phyloP scores from a whole-genome alignment of 2,888 invertebrate genomes.

The Lordiphosa andalusiaca region DNA sequence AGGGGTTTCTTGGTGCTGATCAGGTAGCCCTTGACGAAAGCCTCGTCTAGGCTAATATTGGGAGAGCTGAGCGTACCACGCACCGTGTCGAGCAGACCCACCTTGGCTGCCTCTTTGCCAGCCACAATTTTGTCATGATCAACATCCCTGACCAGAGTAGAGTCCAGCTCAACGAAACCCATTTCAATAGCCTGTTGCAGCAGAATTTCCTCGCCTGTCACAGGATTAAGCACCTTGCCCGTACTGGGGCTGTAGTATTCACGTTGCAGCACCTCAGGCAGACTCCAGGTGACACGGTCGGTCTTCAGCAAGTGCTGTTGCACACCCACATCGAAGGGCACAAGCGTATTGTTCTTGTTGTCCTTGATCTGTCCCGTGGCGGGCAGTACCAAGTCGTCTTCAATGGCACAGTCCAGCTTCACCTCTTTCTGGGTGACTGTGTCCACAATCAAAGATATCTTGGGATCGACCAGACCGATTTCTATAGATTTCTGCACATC shows the following conservation, averaged over 20 bases:
- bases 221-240: slow-evolving; percentile 89
- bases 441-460: slow-evolving; percentile 90
- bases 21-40: slow-evolving; percentile 90
- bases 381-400: slow-evolving; percentile 85
- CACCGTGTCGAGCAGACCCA: slow-evolving; percentile 86
- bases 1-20: slow-evolving; percentile 89
- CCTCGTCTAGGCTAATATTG: slow-evolving; percentile 87
- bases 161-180: slow-evolving; percentile 87
- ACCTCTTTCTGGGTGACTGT: slow-evolving; percentile 86
- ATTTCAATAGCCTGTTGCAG: slow-evolving; percentile 87
- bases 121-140: slow-evolving; percentile 85
- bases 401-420: slow-evolving; percentile 87
- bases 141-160: slow-evolving; percentile 88
- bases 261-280: slow-evolving; percentile 87
- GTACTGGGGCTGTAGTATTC: slow-evolving; percentile 88
- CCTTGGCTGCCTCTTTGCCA: slow-evolving; percentile 86
- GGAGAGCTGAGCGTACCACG: slow-evolving; percentile 87
- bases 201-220: slow-evolving; percentile 87
- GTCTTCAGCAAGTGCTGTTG: slow-evolving; percentile 87
- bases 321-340: slow-evolving; percentile 87
- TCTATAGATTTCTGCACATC: slow-evolving; percentile 89
- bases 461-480: slow-evolving; percentile 89
- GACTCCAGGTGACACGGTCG: slow-evolving; percentile 85
- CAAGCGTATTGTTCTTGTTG: slow-evolving; percentile 85
- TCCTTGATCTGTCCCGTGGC: slow-evolving; percentile 87